phyloP scores from a whole-genome alignment of 1,140 invertebrate genomes.

The Conus ventricosus region DNA sequence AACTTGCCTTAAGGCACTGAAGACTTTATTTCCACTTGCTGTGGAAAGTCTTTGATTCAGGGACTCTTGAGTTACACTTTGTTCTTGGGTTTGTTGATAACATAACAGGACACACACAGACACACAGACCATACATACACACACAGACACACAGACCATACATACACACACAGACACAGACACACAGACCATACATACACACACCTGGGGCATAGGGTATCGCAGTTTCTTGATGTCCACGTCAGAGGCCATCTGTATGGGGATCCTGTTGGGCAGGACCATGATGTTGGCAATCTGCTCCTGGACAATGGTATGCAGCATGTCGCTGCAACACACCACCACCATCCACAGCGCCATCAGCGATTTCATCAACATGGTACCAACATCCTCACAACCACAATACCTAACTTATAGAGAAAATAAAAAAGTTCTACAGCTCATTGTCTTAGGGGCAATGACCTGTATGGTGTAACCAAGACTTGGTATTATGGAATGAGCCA shows the following conservation, averaged over 20 bases:
- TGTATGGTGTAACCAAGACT: too few species aligned
- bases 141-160: constrained; percentile 76
- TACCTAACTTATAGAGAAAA: too few species aligned
- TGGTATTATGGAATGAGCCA: too few species aligned
- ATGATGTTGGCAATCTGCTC: constrained; percentile 91
- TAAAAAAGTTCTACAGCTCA: too few species aligned
- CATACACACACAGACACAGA: background rate
- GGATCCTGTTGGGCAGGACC: constrained; percentile 95
- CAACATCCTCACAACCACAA: too few species aligned
- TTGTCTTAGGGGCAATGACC: too few species aligned
- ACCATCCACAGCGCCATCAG: background rate
- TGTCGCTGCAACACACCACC: constrained; percentile 79
- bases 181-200: background rate
- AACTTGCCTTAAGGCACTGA: too few species aligned
- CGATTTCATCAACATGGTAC: background rate
- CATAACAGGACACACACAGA: background rate
- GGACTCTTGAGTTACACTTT: too few species aligned
- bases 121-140: background rate
- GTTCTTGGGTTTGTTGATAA: too few species aligned
- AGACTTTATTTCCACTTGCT: too few species aligned
- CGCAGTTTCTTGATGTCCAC: constrained; percentile 86
- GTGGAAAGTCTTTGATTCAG: too few species aligned
- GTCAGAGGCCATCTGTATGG: constrained; percentile 87
- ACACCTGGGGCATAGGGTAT: constrained; percentile 90
- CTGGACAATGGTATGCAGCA: constrained; percentile 90